A percentile compares a stretch with the other conserved stretches of the same genome.
phyloP scores from a whole-genome alignment of 2,113 vertebrate species.

The Psittacus erithacus region DNA sequence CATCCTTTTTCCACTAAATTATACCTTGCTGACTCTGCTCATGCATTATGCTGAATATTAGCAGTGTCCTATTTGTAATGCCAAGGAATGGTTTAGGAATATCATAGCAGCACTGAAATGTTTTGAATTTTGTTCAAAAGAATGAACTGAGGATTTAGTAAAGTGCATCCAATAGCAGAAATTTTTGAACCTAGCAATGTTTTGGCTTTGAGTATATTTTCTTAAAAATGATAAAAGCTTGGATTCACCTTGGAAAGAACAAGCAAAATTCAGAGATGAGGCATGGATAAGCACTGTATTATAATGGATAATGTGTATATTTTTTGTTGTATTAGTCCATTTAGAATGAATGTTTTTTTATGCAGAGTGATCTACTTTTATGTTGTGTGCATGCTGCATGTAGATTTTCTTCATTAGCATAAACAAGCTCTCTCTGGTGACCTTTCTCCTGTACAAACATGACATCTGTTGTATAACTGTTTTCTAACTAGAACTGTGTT shows the following conservation, averaged over 20 bases:
- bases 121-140: background rate
- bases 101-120: background rate
- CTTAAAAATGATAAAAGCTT: background rate
- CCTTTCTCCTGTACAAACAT: background rate
- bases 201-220: background rate
- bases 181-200: background rate
- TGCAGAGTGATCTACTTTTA: background rate
- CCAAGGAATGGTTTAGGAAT: background rate
- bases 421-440: background rate
- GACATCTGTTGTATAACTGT: background rate
- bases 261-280: background rate
- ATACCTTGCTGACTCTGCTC: background rate
- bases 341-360: background rate
- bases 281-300: background rate
- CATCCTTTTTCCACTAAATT: background rate
- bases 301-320: accelerated
- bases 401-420: background rate
- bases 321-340: background rate
- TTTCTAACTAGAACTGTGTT: background rate
- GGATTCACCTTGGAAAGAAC: background rate
- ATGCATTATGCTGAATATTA: background rate
- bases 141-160: background rate
- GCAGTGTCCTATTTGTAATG: background rate
- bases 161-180: background rate
- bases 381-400: background rate